These are phyloP conservation scores for Bombus ignitus DNA, from an alignment of 1,140 invertebrate species.

Conservation along the genomic window DNA sequence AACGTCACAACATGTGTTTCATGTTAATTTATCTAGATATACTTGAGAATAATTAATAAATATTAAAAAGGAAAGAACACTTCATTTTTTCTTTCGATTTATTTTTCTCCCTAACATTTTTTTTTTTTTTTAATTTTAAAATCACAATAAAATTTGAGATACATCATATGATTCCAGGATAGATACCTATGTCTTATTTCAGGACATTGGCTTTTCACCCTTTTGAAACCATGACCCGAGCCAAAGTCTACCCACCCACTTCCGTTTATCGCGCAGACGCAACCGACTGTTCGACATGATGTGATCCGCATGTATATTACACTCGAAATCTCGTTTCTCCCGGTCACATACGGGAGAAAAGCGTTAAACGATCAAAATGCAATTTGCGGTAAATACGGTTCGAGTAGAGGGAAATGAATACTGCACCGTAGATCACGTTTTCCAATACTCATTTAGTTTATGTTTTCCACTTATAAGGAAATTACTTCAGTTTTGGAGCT, in stretches of 20 bases:
- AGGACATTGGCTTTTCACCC: conserved; percentile 8
- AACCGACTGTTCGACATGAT: conserved; percentile 14
- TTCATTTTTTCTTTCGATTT: not conserved
- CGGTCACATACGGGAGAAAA: conserved; percentile 15
- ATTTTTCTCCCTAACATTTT: not conserved
- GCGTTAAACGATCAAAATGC: conserved; percentile 43
- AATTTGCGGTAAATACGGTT: conserved; percentile 37
- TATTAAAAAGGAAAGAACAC: not conserved
- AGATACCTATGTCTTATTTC: not conserved
- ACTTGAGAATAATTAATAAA: not conserved
- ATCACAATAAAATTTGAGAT: not conserved
- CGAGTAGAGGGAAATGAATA: conserved; percentile 32
- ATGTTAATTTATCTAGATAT: not conserved
- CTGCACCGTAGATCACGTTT: conserved; percentile 24
- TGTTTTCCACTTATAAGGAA: conserved; percentile 15
- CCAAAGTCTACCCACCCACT: conserved; percentile 28
- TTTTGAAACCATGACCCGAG: conserved; percentile 17
- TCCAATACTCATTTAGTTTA: conserved; percentile 35
- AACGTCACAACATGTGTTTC: not conserved
- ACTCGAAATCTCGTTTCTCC: conserved; percentile 28
- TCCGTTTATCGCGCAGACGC: conserved; percentile 33
- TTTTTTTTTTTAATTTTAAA: not conserved
- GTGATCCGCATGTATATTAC: conserved; percentile 35
- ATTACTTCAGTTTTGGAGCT: not conserved
- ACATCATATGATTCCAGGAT: not conserved